Evolutionary conservation across 2,888 invertebrate genomes (phyloP), one percentile per base, ranked within the genome.

Genomic region (Mesorhabditis belari): DNA sequence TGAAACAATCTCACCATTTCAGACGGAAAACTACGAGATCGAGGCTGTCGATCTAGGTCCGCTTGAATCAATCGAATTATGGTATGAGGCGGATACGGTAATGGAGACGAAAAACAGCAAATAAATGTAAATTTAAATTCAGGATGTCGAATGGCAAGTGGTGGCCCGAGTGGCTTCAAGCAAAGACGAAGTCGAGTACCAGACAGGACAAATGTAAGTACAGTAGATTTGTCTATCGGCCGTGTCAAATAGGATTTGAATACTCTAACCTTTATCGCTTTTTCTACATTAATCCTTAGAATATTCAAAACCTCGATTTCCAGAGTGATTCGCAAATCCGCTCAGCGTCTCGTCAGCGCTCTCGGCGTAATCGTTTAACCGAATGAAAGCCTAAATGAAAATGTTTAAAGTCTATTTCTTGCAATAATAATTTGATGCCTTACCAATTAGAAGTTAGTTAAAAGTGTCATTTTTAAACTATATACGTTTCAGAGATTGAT

Each of bases 31-130:
- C 17, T 51, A 56, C 52, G 61, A 60, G 4, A 53, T 63, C 5
- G 55, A 28, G 1, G 65, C 65, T 28, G 27, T 65, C 25, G 44
- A 57, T 26, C 23, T 65, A 25, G 50, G 53, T 25, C 12, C 29
- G 3, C 44, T 64, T n/a, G 19, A 29, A 27, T 55, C 27, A 4
- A n/a, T 68, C 0, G 64, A 65, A 55, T 55, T 68, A 27, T 54
- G 12, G 44, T 35, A 35, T 35, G 44, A 35, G n/a, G 44, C 44
- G 0, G 44, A 35, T 1, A 35, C 44, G 44, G 44, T 35, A 9
- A 35, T 9, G 12, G 12, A n/a, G 44, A n/a, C 44, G n/a, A 35
- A 35, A 35, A 35, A 35, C 2, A 35, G 44, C 44, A 35, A 35
- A 17, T 35, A n/a, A 35, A 9, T n/a, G n/a, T 17, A 35, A 35